Conservation (phyloP, 2,888 invertebrate genomes). For the Phengaris alcon region DNA sequence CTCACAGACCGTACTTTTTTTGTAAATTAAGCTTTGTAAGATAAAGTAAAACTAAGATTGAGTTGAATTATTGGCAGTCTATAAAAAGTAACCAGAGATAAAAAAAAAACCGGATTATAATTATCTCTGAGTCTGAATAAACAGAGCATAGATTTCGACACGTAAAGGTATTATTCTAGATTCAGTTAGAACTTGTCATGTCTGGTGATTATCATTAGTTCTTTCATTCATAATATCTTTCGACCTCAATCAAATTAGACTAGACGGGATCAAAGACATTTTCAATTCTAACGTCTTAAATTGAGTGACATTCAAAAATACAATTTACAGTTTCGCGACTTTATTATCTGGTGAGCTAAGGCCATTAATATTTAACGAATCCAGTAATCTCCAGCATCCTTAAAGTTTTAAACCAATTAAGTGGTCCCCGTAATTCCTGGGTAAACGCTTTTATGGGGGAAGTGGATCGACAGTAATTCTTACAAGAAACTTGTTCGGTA, state of each 20-base stretch:
- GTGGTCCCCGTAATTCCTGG: slow-evolving; percentile 8
- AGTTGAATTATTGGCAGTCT: too few relatives aligned
- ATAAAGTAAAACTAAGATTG: too few relatives aligned
- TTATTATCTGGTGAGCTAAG: slow-evolving; percentile 6
- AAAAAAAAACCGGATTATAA: too few relatives aligned
- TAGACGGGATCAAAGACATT: background rate
- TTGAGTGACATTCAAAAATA: slow-evolving; percentile 12
- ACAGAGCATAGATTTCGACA: too few relatives aligned
- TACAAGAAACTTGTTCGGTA: background rate
- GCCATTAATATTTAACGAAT: slow-evolving; percentile 17
- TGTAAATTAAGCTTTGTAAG: too few relatives aligned
- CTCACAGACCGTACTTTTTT: too few relatives aligned
- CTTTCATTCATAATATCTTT: background rate
- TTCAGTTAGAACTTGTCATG: background rate
- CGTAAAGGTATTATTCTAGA: too few relatives aligned
- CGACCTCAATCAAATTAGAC: slow-evolving; percentile 1
- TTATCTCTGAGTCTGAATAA: too few relatives aligned
- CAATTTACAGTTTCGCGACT: slow-evolving; percentile 8
- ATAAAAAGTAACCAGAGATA: too few relatives aligned
- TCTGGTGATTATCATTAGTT: background rate
- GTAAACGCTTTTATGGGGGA: slow-evolving; percentile 25
- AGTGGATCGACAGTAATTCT: slow-evolving; percentile 9
- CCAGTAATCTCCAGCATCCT: slow-evolving; percentile 17
- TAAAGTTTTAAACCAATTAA: slow-evolving; percentile 27
- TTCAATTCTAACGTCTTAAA: background rate